Evolutionary conservation across 2,888 invertebrate species (phyloP).

Genomic region (Smittia sp.): DNA sequence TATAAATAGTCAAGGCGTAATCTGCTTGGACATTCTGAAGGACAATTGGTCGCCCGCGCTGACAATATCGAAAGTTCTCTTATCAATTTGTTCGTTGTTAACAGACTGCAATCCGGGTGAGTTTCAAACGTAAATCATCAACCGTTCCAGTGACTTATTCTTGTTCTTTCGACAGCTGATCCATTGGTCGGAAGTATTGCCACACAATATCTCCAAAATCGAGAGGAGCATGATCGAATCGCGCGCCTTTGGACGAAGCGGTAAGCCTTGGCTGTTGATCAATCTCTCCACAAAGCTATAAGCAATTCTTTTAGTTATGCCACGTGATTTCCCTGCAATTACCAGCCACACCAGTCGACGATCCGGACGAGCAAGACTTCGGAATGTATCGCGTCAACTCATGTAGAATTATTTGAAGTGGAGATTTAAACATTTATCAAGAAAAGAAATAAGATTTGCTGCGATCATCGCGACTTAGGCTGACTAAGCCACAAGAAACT

Average conservation of each 20-base stretch:
- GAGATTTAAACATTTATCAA: conserved; percentile 8
- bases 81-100: conserved; percentile 95
- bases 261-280: conserved; percentile 57
- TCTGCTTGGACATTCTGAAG: conserved; percentile 96
- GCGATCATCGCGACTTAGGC: neutral
- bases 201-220: conserved; percentile 94
- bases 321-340: conserved; percentile 30
- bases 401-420: neutral
- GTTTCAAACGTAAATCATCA: conserved; percentile 45
- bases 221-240: conserved; percentile 96
- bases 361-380: neutral
- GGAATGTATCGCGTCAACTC: neutral
- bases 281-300: neutral
- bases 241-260: conserved; percentile 98
- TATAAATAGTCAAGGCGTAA: conserved; percentile 97
- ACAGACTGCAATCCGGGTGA: conserved; percentile 98
- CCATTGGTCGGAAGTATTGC: conserved; percentile 97
- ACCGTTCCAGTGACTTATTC: conserved; percentile 26
- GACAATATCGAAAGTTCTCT: conserved; percentile 94
- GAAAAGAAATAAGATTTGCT: neutral
- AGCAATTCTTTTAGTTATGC: conserved; percentile 25
- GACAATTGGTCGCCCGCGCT: conserved; percentile 99
- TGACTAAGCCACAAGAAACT: too few relatives aligned
- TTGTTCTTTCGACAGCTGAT: conserved; percentile 67
- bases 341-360: neutral